These are phyloP conservation scores for Apaloderma vittatum DNA, from an alignment of 2,113 vertebrate species.

Conservation along the genomic window DNA sequence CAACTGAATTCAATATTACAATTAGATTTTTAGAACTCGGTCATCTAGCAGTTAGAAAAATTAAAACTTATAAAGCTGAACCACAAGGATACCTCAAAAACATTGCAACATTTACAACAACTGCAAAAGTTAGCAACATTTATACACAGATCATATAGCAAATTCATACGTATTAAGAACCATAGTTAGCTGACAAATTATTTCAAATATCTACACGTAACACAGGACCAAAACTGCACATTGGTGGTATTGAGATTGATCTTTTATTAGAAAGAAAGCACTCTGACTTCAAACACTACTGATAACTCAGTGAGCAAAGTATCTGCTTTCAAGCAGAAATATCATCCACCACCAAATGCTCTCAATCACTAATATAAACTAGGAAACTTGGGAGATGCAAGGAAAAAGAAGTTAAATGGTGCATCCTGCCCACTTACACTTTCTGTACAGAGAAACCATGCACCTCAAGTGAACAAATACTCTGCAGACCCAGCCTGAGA, in stretches of 20 bases:
- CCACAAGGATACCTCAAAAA: neutral
- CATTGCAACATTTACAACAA: neutral
- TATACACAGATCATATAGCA: neutral
- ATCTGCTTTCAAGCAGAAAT: neutral
- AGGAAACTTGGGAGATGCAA: neutral
- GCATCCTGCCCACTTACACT: neutral
- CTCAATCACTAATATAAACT: neutral
- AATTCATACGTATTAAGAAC: neutral
- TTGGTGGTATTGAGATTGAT: neutral
- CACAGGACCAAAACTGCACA: neutral
- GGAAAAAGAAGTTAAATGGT: neutral
- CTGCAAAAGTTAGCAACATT: neutral
- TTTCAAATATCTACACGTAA: neutral
- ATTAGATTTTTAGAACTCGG: neutral
- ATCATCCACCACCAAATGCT: neutral
- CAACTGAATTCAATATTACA: neutral
- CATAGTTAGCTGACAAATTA: neutral
- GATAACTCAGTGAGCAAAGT: neutral
- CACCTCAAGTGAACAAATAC: neutral
- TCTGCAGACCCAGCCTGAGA: neutral
- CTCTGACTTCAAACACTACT: neutral
- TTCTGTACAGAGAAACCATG: neutral
- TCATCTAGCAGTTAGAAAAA: neutral
- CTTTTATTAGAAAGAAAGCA: neutral
- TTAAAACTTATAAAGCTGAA: neutral